Evolutionary conservation across 2,113 vertebrate genomes (phyloP).

Genomic region (Apaloderma vittatum): DNA sequence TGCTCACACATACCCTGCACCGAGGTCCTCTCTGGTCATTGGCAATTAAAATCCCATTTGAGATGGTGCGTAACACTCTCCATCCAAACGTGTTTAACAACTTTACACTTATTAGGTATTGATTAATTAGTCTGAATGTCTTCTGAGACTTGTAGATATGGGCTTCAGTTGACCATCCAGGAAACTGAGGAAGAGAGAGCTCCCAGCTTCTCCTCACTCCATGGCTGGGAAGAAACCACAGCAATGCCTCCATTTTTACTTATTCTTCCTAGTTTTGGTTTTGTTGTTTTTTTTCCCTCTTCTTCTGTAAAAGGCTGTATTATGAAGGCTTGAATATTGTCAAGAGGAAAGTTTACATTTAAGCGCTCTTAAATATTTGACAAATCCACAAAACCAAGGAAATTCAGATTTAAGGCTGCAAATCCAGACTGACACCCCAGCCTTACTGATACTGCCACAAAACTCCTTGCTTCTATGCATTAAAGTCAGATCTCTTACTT

Average conservation of each 20-base stretch:
- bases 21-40: fast-evolving
- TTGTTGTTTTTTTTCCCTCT: too few relatives aligned
- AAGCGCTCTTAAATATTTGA: not conserved
- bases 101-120: not conserved
- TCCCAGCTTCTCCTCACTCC: not conserved
- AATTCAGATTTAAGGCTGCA: slow-evolving; percentile 12
- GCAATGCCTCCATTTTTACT: fast-evolving
- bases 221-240: not conserved
- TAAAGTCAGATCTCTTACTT: slow-evolving; percentile 21
- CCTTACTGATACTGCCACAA: not conserved
- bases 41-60: not conserved
- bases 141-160: not conserved
- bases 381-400: slow-evolving; percentile 34
- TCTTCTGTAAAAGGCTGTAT: not conserved
- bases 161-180: not conserved
- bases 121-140: not conserved
- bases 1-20: not conserved
- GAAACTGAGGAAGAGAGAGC: not conserved
- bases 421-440: slow-evolving; percentile 55
- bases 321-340: not conserved
- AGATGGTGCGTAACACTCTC: not conserved
- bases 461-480: not conserved
- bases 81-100: not conserved
- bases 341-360: not conserved
- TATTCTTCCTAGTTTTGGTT: not conserved